Percentiles rank a stretch among this genome's conserved stretches.
Evolutionary conservation across 2,113 vertebrate genomes (phyloP).

Genomic region (Butorides virescens): DNA sequence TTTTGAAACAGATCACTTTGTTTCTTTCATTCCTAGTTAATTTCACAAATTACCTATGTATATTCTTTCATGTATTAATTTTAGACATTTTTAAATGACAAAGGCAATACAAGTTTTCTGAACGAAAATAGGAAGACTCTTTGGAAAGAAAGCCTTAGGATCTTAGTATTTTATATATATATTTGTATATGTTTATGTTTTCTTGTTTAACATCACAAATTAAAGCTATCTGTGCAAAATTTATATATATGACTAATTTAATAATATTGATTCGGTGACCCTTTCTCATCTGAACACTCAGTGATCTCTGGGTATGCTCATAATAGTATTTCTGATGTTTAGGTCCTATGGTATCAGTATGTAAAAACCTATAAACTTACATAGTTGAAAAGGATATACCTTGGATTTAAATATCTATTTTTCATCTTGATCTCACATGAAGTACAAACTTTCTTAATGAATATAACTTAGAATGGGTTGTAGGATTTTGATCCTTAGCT

Average conservation of each 20-base stretch:
- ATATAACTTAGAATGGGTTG: not conserved
- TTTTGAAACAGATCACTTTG: not conserved
- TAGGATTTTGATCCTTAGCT: not conserved
- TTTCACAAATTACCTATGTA: fast-evolving
- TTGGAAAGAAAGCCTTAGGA: not conserved
- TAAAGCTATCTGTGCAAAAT: not conserved
- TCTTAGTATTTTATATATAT: not conserved
- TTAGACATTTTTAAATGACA: not conserved
- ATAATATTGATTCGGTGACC: not conserved
- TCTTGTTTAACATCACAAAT: not conserved
- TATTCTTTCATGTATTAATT: not conserved
- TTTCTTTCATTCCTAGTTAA: not conserved
- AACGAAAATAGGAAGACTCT: not conserved
- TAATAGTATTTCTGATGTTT: not conserved
- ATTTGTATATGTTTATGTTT: not conserved
- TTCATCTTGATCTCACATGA: not conserved
- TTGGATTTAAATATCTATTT: not conserved
- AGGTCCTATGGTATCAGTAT: not conserved
- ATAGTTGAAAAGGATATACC: not conserved
- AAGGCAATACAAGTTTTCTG: not conserved
- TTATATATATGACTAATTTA: not conserved
- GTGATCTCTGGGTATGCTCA: not conserved
- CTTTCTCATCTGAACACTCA: not conserved
- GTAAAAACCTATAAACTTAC: not conserved
- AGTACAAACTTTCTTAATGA: not conserved